Conservation (phyloP, 2,113 vertebrate species). For the Carettochelys insculpta region DNA sequence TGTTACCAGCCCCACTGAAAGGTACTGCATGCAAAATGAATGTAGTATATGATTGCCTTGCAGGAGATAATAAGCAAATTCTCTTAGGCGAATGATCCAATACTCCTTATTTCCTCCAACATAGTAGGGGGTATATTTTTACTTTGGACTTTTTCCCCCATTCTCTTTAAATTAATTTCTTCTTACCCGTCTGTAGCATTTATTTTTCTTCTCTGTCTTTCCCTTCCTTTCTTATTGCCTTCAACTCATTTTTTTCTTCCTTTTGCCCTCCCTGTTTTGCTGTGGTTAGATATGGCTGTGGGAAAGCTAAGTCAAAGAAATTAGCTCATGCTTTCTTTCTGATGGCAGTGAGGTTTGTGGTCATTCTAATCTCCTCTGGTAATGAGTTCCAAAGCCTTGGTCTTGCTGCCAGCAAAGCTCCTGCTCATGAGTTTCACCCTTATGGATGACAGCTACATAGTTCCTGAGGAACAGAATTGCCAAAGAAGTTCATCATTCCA, state of each 20-base stretch:
- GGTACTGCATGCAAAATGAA: neutral
- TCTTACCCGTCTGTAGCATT: neutral
- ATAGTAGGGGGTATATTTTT: neutral
- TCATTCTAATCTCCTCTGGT: conserved; percentile 23
- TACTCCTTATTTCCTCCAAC: neutral
- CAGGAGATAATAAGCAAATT: neutral
- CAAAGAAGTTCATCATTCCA: neutral
- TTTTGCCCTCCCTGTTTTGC: neutral
- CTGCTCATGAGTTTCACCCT: conserved; percentile 29
- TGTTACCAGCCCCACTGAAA: neutral
- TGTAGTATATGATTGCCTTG: neutral
- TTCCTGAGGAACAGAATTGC: neutral
- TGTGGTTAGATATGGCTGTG: neutral
- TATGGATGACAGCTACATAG: neutral
- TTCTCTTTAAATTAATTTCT: neutral
- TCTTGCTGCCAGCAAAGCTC: conserved; percentile 30
- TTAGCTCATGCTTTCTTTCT: conserved; percentile 12
- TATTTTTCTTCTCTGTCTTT: neutral
- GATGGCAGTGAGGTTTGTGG: conserved; percentile 2
- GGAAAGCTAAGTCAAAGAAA: neutral
- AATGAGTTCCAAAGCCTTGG: conserved; percentile 25
- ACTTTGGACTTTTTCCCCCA: neutral
- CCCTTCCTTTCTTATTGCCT: neutral
- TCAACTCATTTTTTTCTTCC: accelerated
- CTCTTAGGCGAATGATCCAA: neutral